Conservation (phyloP, 2,888 invertebrate genomes). For the Digitonthophagus gazella region DNA sequence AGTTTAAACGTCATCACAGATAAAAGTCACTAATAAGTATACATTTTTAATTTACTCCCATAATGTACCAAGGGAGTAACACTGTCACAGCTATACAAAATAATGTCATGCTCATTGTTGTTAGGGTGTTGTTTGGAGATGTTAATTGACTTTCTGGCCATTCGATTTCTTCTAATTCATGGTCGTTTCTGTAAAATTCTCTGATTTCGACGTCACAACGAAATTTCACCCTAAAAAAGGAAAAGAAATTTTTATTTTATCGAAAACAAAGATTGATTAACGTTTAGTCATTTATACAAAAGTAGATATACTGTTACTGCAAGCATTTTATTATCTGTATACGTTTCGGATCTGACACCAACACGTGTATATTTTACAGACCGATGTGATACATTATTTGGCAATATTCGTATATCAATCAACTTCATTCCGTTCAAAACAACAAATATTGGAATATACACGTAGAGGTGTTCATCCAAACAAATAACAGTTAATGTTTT, state of each 20-base stretch:
- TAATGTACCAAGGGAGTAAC: constrained; percentile 55
- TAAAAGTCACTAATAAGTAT: constrained; percentile 7
- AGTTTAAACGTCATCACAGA: constrained; percentile 27
- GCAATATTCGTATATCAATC: neutral
- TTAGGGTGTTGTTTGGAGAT: constrained; percentile 41
- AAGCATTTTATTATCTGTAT: neutral
- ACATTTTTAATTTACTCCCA: constrained; percentile 38
- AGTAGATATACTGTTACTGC: neutral
- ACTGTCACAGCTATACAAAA: constrained; percentile 55
- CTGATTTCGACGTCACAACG: constrained; percentile 57
- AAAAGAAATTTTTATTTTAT: neutral
- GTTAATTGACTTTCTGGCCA: constrained; percentile 35
- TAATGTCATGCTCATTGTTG: constrained; percentile 54
- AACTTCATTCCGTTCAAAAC: neutral
- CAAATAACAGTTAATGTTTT: neutral
- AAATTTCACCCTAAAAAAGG: constrained; percentile 54
- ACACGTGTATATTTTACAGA: neutral
- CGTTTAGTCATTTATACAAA: too few species aligned
- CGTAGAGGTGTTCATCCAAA: neutral
- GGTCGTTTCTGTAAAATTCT: constrained; percentile 54
- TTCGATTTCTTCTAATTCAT: constrained; percentile 50
- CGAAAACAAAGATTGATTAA: too few species aligned
- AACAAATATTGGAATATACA: neutral
- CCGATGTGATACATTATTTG: neutral
- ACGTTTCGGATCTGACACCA: neutral